Conservation (phyloP, 2,797 vertebrate genomes). For the Acestrorhynchus altus region DNA sequence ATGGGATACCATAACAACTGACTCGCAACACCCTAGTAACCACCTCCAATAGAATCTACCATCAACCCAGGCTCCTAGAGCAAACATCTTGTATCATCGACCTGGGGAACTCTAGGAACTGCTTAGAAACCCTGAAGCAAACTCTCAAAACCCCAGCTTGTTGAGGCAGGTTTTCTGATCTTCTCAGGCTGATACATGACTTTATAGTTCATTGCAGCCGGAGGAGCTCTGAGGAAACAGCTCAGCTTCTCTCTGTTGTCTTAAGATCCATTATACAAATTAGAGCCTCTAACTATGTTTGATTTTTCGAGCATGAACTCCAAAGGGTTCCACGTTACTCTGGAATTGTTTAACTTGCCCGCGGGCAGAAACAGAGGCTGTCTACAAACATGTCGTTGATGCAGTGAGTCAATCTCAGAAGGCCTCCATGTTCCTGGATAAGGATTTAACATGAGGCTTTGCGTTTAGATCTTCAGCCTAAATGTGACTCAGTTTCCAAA, state of each 20-base stretch:
- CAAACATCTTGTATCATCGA: no score
- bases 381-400: constrained; percentile 26
- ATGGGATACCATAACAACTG: no score
- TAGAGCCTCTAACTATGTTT: neutral
- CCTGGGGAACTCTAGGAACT: no score
- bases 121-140: no score
- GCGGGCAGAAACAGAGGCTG: neutral
- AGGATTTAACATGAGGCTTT: neutral
- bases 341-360: constrained; percentile 2
- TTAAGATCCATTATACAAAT: constrained; percentile 32
- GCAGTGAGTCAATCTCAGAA: constrained; percentile 41
- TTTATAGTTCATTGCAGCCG: constrained; percentile 3
- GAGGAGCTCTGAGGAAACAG: neutral
- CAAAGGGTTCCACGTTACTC: constrained; percentile 2
- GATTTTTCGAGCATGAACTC: neutral
- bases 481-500: no score
- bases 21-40: no score
- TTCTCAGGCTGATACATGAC: no score
- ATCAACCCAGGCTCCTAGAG: no score
- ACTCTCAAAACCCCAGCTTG: no score
- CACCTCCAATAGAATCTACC: no score
- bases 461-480: no score
- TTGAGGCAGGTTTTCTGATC: no score
- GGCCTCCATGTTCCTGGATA: neutral
- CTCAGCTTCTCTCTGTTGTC: constrained; percentile 27